phyloP scores from a whole-genome alignment of 2,113 vertebrate genomes.

The Gavialis gangeticus region DNA sequence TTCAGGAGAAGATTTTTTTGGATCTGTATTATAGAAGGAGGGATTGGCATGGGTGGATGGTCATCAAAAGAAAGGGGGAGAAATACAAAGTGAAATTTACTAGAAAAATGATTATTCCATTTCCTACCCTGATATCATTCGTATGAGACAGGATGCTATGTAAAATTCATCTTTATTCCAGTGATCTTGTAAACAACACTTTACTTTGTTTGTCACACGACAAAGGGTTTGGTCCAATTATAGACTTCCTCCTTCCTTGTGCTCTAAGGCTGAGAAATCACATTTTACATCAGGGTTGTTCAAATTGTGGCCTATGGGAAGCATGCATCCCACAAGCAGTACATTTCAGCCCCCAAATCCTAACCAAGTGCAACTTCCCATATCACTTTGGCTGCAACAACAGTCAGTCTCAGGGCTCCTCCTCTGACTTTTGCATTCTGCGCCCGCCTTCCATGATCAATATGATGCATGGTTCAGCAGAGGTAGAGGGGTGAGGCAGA shows the following conservation, averaged over 20 bases:
- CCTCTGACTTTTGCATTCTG: no score
- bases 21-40: slow-evolving; percentile 21
- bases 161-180: neutral
- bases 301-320: neutral
- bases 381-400: no score
- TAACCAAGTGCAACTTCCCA: no score
- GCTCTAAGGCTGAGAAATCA: neutral
- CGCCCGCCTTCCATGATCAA: no score
- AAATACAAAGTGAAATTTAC: neutral
- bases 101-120: neutral
- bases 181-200: neutral
- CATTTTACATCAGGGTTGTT: neutral
- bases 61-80: neutral
- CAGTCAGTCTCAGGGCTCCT: no score
- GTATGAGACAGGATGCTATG: neutral
- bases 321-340: no score
- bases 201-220: neutral
- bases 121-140: neutral
- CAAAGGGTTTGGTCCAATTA: neutral
- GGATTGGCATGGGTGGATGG: neutral
- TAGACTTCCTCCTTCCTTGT: neutral
- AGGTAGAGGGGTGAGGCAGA: no score
- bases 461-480: no score
- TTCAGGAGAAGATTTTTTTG: slow-evolving; percentile 48
- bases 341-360: no score